Evolutionary conservation across 2,888 invertebrate species (phyloP).

Genomic region (Drosophila pegasa): DNA sequence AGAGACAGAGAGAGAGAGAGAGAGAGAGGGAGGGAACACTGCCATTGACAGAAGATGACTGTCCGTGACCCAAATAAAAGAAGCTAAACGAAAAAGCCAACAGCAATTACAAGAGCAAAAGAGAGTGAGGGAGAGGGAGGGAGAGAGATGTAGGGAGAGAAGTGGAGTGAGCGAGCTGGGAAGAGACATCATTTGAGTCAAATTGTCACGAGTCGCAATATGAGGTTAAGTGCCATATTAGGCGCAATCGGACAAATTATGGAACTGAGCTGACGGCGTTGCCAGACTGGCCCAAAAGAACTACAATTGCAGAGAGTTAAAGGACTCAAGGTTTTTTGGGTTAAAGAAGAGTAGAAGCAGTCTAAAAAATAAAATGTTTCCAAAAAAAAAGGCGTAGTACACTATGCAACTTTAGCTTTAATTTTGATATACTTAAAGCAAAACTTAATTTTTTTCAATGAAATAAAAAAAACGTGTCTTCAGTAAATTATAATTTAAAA

Average conservation of each 20-base stretch:
- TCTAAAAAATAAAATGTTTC: no score
- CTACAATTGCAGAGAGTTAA: background rate
- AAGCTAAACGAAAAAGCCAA: conserved; percentile 62
- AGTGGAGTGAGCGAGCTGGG: background rate
- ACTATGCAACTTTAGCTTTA: no score
- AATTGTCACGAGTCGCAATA: conserved; percentile 20
- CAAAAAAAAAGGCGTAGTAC: no score
- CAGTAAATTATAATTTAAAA: no score
- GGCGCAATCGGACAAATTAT: conserved; percentile 18
- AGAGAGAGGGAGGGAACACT: background rate
- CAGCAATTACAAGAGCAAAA: conserved; percentile 48
- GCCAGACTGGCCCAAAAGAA: background rate
- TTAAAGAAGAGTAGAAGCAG: no score
- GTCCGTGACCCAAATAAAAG: conserved; percentile 75
- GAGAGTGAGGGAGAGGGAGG: conserved; percentile 4
- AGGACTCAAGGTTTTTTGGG: background rate
- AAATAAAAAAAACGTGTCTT: no score
- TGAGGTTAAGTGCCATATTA: conserved; percentile 24
- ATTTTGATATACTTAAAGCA: no score
- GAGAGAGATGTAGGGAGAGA: background rate
- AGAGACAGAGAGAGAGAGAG: background rate
- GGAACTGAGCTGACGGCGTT: background rate
- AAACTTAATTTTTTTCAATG: no score
- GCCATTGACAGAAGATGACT: conserved; percentile 60
- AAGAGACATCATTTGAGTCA: conserved; percentile 11